A percentile compares a stretch with the other conserved stretches of the same genome.
These are phyloP conservation scores for Hoplias malabaricus DNA, from an alignment of 2,113 vertebrate genomes.

Conservation along the genomic window DNA sequence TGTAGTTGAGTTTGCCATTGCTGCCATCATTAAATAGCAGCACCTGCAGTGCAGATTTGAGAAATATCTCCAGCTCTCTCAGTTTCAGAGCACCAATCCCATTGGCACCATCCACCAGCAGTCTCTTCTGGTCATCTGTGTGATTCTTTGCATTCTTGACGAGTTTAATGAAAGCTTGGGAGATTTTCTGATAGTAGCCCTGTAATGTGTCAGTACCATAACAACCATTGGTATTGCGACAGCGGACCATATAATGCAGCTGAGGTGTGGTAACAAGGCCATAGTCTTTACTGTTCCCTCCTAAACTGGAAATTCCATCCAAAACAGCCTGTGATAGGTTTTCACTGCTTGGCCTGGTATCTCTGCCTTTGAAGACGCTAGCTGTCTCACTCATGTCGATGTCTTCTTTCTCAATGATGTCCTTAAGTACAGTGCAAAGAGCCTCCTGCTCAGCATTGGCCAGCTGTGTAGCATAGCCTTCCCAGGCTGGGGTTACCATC, in stretches of 20 bases:
- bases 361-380: slow-evolving; percentile 83
- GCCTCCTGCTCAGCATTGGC: slow-evolving; percentile 86
- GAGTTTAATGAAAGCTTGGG: slow-evolving; percentile 84
- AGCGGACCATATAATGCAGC: slow-evolving; percentile 93
- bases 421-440: slow-evolving; percentile 68
- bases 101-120: slow-evolving; percentile 91
- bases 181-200: slow-evolving; percentile 90
- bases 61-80: slow-evolving; percentile 79
- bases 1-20: slow-evolving; percentile 85
- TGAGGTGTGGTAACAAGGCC: slow-evolving; percentile 94
- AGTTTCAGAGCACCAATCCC: slow-evolving; percentile 93
- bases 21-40: slow-evolving; percentile 85
- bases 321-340: slow-evolving; percentile 81
- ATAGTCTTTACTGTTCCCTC: slow-evolving; percentile 84
- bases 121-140: slow-evolving; percentile 73
- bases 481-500: slow-evolving; percentile 89
- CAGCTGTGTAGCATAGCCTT: slow-evolving; percentile 84
- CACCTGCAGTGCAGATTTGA: slow-evolving; percentile 78
- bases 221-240: slow-evolving; percentile 82
- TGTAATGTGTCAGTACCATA: slow-evolving; percentile 85
- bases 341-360: slow-evolving; percentile 90
- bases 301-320: slow-evolving; percentile 83
- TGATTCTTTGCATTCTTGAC: slow-evolving; percentile 81
- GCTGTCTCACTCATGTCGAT: slow-evolving; percentile 78
- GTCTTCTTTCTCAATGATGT: slow-evolving; percentile 78